Evolutionary conservation across 1,140 invertebrate genomes (phyloP).

Genomic region (Nasonia longicornis): DNA sequence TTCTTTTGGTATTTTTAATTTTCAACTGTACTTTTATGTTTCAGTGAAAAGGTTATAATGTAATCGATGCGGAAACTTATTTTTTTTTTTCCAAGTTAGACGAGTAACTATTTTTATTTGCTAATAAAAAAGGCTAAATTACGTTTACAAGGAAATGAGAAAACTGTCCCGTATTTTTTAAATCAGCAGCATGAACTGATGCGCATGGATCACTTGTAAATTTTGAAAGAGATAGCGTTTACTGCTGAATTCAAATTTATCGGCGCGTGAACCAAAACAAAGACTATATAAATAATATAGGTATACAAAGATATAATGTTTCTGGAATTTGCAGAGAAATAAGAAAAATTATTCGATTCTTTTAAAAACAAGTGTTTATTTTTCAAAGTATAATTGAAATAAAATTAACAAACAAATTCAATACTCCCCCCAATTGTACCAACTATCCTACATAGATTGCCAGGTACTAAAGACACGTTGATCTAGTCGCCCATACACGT

Average conservation of each 20-base stretch:
- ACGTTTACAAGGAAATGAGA: neutral
- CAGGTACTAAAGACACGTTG: neutral
- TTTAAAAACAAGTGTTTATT: slow-evolving; percentile 18
- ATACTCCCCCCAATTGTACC: neutral
- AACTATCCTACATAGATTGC: neutral
- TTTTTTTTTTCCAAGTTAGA: no score
- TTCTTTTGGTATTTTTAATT: neutral
- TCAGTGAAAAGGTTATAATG: neutral
- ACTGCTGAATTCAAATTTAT: slow-evolving; percentile 1
- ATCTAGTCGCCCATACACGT: neutral
- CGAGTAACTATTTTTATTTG: no score
- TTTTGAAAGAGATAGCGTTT: neutral
- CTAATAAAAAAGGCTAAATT: no score
- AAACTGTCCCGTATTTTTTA: neutral
- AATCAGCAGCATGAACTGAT: neutral
- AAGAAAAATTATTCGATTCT: neutral
- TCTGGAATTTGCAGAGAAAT: neutral
- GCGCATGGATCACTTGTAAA: neutral
- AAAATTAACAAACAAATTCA: slow-evolving; percentile 14
- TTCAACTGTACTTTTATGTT: neutral
- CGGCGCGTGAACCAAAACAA: neutral
- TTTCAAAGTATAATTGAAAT: slow-evolving; percentile 1
- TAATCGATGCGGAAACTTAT: no score
- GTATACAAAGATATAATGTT: neutral
- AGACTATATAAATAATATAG: neutral